Base-by-base conservation (phyloP, 1,140 invertebrate genomes). In the Drosophila ficusphila region DNA sequence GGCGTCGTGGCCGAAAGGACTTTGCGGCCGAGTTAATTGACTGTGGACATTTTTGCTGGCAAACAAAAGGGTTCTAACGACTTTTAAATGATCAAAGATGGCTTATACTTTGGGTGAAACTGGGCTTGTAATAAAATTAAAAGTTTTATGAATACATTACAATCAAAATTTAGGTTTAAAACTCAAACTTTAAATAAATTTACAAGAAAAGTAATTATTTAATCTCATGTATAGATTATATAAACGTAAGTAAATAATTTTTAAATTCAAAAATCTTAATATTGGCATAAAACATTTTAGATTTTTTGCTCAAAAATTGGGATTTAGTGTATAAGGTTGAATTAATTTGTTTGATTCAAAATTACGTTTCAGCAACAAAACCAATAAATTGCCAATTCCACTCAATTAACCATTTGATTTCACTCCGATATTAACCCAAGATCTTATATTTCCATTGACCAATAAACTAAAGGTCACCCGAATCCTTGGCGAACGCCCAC, bases 11-110 rank as follows among this genome's bases (percentile, higher is more conserved):
- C 56, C 27, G 19, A 7, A 19, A 12, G 34, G 16, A 51, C 16
- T 18, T 41, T 65, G 44, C n/a, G 60, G 44, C n/a, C 44, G 21
- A 42, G 27, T 67, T 67, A 67, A 65, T 67, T 67, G 62, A 49
- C 34, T 49, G 27, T 18, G 58, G 34, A 64, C 25, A 31, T 33
- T 47, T 38, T 38, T 16, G 3, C 19, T 25, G 8, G 2, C 9
- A 23, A 34, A 36, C 11, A 46, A 64, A 46, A 29, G 56, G 38
- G 7, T 61, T 62, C 11, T 2, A 14, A 34, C 0, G 9, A 12
- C 33, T 19, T 25, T 23, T 5, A n/a, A 27, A 39, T 29, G 19
- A 36, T 16, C 9, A 42, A 39, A 8, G 19, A 18, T 9, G 3
- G n/a, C 0, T 6, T 34, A 8, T n/a, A 8, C 3, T n/a, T 31